These are phyloP conservation scores for Eutolmus rufibarbis DNA, from an alignment of 2,888 invertebrate species.

Conservation along the genomic window DNA sequence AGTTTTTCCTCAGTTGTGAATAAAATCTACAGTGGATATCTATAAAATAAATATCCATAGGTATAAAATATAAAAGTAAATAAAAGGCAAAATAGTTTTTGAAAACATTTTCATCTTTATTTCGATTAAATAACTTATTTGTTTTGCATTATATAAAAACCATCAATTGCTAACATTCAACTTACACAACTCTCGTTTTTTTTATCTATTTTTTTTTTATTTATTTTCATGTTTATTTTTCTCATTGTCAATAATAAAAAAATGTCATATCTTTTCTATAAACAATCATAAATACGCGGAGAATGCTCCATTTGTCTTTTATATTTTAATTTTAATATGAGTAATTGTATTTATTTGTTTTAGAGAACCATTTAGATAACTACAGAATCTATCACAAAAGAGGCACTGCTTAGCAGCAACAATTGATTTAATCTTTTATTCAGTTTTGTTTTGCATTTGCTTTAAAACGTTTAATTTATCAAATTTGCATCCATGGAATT, in stretches of 20 bases:
- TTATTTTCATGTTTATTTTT: background rate
- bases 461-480: background rate
- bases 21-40: background rate
- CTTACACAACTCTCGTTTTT: slow-evolving; percentile 26
- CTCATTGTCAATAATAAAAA: background rate
- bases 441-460: background rate
- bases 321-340: background rate
- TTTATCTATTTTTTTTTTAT: background rate
- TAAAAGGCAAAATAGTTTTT: background rate
- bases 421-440: background rate
- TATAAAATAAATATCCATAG: background rate
- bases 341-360: background rate
- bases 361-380: slow-evolving; percentile 19
- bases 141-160: slow-evolving; percentile 30
- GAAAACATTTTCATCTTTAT: slow-evolving; percentile 33
- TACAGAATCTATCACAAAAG: slow-evolving; percentile 31
- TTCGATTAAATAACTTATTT: slow-evolving; percentile 39
- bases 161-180: slow-evolving; percentile 37
- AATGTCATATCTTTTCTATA: background rate
- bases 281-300: slow-evolving; percentile 35
- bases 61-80: no score
- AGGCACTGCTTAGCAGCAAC: slow-evolving; percentile 36
- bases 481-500: background rate
- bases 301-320: background rate
- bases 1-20: no score